phyloP scores from a whole-genome alignment of 2,888 invertebrate species.

The Trichopoda pennipes region DNA sequence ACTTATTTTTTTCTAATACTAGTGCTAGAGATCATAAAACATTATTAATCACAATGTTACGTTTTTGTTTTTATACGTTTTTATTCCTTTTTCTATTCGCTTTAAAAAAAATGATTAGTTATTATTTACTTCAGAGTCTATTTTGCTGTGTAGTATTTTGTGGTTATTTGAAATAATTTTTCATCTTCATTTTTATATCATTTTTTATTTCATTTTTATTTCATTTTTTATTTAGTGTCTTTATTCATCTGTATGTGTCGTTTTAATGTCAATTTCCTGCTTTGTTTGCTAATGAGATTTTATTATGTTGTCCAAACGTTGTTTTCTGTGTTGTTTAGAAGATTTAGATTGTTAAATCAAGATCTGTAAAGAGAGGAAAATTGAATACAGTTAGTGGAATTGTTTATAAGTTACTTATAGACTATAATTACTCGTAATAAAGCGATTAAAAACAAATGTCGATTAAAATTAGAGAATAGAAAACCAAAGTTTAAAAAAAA shows the following conservation, averaged over 20 bases:
- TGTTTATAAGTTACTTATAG: background rate
- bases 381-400: conserved; percentile 16
- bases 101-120: conserved; percentile 62
- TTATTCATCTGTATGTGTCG: conserved; percentile 22
- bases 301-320: conserved; percentile 29
- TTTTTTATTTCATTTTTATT: conserved; percentile 38
- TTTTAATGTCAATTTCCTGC: conserved; percentile 66
- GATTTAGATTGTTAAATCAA: conserved; percentile 32
- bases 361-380: conserved; percentile 54
- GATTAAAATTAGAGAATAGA: no score
- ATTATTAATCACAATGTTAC: conserved; percentile 64
- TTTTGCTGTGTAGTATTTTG: conserved; percentile 28
- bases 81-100: conserved; percentile 22
- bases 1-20: conserved; percentile 5
- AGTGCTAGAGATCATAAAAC: conserved; percentile 59
- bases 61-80: conserved; percentile 23
- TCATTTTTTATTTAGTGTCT: conserved; percentile 27
- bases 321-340: conserved; percentile 5
- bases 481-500: no score
- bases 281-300: conserved; percentile 67
- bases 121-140: conserved; percentile 58
- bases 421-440: no score
- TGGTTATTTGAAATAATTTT: conserved; percentile 64
- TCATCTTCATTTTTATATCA: conserved; percentile 56
- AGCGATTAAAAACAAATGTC: no score